Evolutionary conservation across 2,113 vertebrate genomes (phyloP).

Genomic region (Copsychus sechellarum): DNA sequence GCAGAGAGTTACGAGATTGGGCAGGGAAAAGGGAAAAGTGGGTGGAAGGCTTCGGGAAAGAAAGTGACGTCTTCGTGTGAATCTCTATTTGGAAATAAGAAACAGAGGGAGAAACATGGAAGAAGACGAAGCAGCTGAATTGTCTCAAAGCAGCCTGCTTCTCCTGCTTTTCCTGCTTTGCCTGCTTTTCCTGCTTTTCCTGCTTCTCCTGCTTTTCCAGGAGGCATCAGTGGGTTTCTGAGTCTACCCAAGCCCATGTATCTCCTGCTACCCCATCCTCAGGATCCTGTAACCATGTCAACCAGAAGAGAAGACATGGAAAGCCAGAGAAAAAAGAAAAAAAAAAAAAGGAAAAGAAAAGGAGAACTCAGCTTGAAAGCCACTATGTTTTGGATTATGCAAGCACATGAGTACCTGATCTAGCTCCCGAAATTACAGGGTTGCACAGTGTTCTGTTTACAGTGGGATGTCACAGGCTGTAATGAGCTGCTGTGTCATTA

Average conservation of each 20-base stretch:
- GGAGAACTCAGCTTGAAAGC: not conserved
- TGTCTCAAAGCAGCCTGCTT: not conserved
- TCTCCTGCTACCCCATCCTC: conserved; percentile 25
- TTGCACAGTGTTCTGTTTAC: not conserved
- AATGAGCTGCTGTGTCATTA: conserved; percentile 49
- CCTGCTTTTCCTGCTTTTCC: not conserved
- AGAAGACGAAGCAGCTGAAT: not conserved
- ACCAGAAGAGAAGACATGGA: conserved; percentile 1
- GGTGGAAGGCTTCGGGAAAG: not conserved
- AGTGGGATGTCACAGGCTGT: conserved; percentile 37
- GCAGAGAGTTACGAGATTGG: not conserved
- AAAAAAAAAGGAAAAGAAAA: fast-evolving
- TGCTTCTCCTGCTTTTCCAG: not conserved
- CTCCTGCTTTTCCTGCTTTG: not conserved
- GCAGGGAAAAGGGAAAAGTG: not conserved
- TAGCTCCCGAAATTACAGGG: conserved; percentile 23
- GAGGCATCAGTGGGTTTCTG: not conserved
- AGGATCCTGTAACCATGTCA: conserved; percentile 63
- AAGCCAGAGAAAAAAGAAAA: not conserved
- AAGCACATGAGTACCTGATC: conserved; percentile 16
- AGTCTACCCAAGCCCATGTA: not conserved
- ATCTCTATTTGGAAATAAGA: not conserved
- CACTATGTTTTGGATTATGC: conserved; percentile 24
- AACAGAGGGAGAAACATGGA: not conserved
- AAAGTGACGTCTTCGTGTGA: not conserved